Conservation (phyloP, 2,797 vertebrate genomes). For the Microcaecilia unicolor region DNA sequence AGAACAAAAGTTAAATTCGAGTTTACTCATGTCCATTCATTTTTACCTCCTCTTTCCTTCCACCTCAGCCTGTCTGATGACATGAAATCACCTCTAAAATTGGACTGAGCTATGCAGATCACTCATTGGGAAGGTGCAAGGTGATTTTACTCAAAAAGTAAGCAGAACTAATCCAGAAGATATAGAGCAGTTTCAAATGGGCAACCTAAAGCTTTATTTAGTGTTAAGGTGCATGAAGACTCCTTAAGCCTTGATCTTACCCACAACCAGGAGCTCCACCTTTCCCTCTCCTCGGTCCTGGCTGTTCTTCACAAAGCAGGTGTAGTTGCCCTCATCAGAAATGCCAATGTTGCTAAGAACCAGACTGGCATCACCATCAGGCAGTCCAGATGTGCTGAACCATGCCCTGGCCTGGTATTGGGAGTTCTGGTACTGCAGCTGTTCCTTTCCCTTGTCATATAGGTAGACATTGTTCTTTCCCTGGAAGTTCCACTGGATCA, state of each 20-base stretch:
- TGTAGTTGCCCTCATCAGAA: background rate
- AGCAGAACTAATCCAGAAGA: too few species aligned
- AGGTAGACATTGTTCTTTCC: background rate
- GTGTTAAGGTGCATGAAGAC: too few species aligned
- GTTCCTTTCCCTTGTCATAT: background rate
- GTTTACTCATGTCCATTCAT: too few species aligned
- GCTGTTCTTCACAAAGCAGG: background rate
- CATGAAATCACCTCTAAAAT: too few species aligned
- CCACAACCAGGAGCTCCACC: background rate
- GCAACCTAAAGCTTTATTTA: too few species aligned
- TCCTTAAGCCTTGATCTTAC: background rate
- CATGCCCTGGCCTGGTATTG: background rate
- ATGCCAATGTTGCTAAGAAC: background rate
- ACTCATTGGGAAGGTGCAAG: too few species aligned
- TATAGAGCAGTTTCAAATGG: too few species aligned
- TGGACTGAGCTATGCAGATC: too few species aligned
- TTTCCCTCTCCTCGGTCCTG: background rate
- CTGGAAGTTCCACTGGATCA: background rate
- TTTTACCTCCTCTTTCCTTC: too few species aligned
- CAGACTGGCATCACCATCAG: background rate
- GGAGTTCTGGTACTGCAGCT: rapidly evolving
- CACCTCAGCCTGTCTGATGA: too few species aligned
- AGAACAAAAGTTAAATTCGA: too few species aligned
- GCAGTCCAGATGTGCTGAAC: background rate
- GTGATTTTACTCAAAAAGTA: background rate